Conservation (phyloP, 2,888 invertebrate species). For the Ormia ochracea region DNA sequence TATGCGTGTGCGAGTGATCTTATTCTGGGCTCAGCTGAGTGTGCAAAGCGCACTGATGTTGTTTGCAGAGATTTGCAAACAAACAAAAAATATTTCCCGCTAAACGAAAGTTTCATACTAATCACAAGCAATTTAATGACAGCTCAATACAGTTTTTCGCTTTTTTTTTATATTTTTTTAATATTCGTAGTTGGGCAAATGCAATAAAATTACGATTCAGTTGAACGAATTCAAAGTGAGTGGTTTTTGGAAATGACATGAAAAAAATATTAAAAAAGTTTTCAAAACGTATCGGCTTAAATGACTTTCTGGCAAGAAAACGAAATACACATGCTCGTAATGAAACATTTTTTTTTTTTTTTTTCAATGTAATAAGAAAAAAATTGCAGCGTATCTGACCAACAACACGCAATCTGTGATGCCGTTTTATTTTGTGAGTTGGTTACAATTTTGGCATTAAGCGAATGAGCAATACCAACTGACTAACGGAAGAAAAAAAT, state of each 20-base stretch:
- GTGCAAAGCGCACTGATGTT: background rate
- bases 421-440: background rate
- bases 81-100: slow-evolving; percentile 36
- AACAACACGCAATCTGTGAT: slow-evolving; percentile 53
- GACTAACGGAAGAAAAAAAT: background rate
- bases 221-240: slow-evolving; percentile 35
- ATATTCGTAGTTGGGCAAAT: slow-evolving; percentile 41
- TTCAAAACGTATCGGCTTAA: too few species aligned
- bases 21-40: background rate
- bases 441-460: slow-evolving; percentile 20
- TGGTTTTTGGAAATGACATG: background rate
- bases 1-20: slow-evolving; percentile 22
- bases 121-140: slow-evolving; percentile 63
- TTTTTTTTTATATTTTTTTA: background rate
- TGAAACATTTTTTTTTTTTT: too few species aligned
- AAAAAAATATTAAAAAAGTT: slow-evolving; percentile 42
- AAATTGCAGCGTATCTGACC: slow-evolving; percentile 13
- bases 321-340: background rate
- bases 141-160: slow-evolving; percentile 61
- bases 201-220: slow-evolving; percentile 59
- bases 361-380: slow-evolving; percentile 21
- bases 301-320: slow-evolving; percentile 46
- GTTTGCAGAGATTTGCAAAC: slow-evolving; percentile 13
- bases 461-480: background rate
- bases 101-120: slow-evolving; percentile 57